Evolutionary conservation across 1,140 invertebrate genomes (phyloP), one percentile per base, ranked within the genome.

Genomic region (Neodiprion pinetum): DNA sequence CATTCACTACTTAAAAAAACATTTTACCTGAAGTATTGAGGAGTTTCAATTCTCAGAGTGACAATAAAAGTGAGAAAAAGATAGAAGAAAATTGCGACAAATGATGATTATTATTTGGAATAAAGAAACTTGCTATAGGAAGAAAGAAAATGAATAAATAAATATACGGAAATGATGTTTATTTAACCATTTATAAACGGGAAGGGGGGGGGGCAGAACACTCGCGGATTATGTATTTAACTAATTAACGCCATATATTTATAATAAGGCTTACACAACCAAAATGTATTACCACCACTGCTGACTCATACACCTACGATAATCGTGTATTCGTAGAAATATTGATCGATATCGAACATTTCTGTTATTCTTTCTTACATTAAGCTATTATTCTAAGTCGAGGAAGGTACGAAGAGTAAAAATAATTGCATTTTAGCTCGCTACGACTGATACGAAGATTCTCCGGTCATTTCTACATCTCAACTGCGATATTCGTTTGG

Each of bases 291-390:
- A 68, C 48, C 9, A 65, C 70, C 71, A 72, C 69, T 48, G 48
- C n/a, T 68, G 50, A 69, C 67, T 72, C 11, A 49, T 47, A 8
- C 17, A 21, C 17, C 17, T 21, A 21, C 72, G 67, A 48, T 65
- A 71, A 76, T 76, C 72, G 75, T 76, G 75, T 73, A 76, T 76
- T 76, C 72, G 72, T 76, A 72, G 66, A 76, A 76, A 23, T 50
- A 70, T 28, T 17, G 68, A 75, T 65, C 28, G 50, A 67, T 21
- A 67, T 40, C 7, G 47, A 65, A 65, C 4, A 70, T 70, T 14
- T 23, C 67, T 48, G 49, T 23, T 21, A 74, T 17, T 12, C 28
- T 47, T 50, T 23, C 12, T 70, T 67, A 14, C 48, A 53, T 40
- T 17, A 70, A 23, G 10, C 17, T 14, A 48, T 21, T 10, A 67